phyloP scores from a whole-genome alignment of 2,797 vertebrate species.

The Parambassis ranga region DNA sequence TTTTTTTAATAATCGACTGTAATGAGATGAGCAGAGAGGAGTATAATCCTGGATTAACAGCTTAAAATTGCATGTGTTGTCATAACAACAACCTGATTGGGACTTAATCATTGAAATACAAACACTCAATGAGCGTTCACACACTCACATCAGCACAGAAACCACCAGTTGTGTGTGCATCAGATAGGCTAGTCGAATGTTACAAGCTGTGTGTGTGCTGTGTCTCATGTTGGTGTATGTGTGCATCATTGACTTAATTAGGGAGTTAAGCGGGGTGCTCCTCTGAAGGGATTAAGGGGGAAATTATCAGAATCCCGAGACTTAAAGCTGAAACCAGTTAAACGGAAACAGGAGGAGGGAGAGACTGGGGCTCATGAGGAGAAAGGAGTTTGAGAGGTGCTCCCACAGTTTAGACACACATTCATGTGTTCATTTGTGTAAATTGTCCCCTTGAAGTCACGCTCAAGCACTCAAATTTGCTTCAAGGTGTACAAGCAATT shows the following conservation, averaged over 20 bases:
- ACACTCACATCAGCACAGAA: conserved; percentile 2
- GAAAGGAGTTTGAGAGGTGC: conserved; percentile 24
- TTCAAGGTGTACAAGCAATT: conserved; percentile 25
- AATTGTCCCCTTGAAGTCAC: conserved; percentile 28
- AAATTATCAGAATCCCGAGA: conserved; percentile 73
- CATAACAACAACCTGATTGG: conserved; percentile 72
- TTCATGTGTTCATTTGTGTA: conserved; percentile 34
- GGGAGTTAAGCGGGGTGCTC: conserved; percentile 62
- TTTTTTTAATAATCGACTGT: conserved; percentile 69
- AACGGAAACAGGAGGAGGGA: conserved; percentile 62
- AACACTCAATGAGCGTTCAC: not conserved
- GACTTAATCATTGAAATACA: conserved; percentile 64
- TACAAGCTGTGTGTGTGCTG: conserved; percentile 17
- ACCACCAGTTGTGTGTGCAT: conserved; percentile 35
- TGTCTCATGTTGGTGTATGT: conserved; percentile 31
- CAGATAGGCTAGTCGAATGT: conserved; percentile 38
- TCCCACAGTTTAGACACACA: conserved; percentile 13
- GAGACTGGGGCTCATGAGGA: conserved; percentile 34
- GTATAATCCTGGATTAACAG: conserved; percentile 78
- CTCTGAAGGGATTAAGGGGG: conserved; percentile 66
- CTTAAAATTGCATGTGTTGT: conserved; percentile 72
- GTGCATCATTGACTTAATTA: conserved; percentile 70
- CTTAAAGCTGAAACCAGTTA: conserved; percentile 68
- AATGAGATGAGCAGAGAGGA: conserved; percentile 71
- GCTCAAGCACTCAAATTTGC: conserved; percentile 1